Percentiles rank a stretch among this genome's conserved stretches.
Evolutionary conservation across 2,797 vertebrate species (phyloP).

Genomic region (Discoglossus pictus): DNA sequence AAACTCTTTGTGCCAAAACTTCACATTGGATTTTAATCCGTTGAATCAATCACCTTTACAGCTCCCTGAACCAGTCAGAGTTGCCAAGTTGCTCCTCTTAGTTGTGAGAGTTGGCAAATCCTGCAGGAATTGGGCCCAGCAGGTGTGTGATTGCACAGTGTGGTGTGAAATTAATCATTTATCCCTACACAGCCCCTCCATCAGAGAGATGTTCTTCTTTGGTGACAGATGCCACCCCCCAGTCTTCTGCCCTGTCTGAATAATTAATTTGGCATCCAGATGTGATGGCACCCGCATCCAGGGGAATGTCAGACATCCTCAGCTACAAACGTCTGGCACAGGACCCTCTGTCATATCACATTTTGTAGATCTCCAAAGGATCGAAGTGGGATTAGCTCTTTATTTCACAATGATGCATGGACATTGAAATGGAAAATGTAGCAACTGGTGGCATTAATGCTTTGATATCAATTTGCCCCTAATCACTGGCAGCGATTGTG

Average conservation of each 20-base stretch:
- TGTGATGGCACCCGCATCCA: slow-evolving; percentile 40
- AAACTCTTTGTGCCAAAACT: slow-evolving; percentile 24
- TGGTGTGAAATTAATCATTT: slow-evolving; percentile 47
- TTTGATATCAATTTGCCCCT: background rate
- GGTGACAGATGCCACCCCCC: slow-evolving; percentile 38
- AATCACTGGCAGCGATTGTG: too few species aligned
- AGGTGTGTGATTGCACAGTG: slow-evolving; percentile 31
- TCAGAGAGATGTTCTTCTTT: slow-evolving; percentile 10
- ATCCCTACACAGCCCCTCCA: slow-evolving; percentile 37
- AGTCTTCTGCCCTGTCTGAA: slow-evolving; percentile 34
- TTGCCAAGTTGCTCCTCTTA: slow-evolving; percentile 34
- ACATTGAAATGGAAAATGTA: background rate
- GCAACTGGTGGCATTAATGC: background rate
- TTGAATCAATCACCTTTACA: slow-evolving; percentile 49
- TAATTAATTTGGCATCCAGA: slow-evolving; percentile 44
- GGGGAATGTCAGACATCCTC: slow-evolving; percentile 25
- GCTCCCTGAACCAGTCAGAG: background rate
- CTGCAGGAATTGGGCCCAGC: slow-evolving; percentile 27
- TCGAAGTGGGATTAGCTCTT: too few species aligned
- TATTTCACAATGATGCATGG: slow-evolving; percentile 25
- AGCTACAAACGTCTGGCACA: slow-evolving; percentile 10
- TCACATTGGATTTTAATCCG: slow-evolving; percentile 38
- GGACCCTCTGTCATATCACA: slow-evolving; percentile 23
- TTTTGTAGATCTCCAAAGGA: slow-evolving; percentile 22
- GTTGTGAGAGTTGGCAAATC: slow-evolving; percentile 22